phyloP scores from a whole-genome alignment of 2,797 vertebrate genomes.

The Epinephelus coioides region DNA sequence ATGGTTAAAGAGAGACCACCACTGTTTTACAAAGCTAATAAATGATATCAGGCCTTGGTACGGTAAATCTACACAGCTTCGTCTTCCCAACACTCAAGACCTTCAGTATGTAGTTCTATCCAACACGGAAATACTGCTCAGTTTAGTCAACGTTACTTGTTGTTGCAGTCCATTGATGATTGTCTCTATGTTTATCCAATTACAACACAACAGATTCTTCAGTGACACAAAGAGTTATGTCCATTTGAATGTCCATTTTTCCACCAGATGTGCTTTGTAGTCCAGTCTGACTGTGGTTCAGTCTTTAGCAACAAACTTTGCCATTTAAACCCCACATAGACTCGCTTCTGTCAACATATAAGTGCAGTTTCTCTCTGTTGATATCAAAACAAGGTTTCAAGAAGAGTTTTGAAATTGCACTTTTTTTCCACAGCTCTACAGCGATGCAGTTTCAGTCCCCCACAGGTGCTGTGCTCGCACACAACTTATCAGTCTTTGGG shows the following conservation, averaged over 20 bases:
- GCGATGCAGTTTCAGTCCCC: conserved; percentile 44
- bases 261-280: conserved; percentile 34
- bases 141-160: conserved; percentile 30
- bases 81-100: conserved; percentile 8
- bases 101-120: conserved; percentile 14
- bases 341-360: conserved; percentile 27
- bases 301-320: conserved; percentile 41
- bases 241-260: conserved; percentile 32
- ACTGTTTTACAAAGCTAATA: conserved; percentile 59
- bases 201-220: conserved; percentile 33
- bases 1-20: conserved; percentile 63
- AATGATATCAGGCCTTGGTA: conserved; percentile 52
- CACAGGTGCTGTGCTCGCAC: conserved; percentile 25
- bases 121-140: conserved; percentile 40
- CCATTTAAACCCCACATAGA: conserved; percentile 20
- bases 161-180: conserved; percentile 34
- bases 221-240: conserved; percentile 25
- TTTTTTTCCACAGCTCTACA: conserved; percentile 61
- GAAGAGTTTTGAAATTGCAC: conserved; percentile 66
- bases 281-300: conserved; percentile 46
- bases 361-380: conserved; percentile 67
- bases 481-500: conserved; percentile 28
- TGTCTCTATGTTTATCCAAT: conserved; percentile 56
- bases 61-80: conserved; percentile 26
- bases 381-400: conserved; percentile 65